Percentiles rank a stretch among this genome's conserved stretches.
Conservation (phyloP, 2,797 vertebrate genomes). For the Nyctalus aviator region DNA sequence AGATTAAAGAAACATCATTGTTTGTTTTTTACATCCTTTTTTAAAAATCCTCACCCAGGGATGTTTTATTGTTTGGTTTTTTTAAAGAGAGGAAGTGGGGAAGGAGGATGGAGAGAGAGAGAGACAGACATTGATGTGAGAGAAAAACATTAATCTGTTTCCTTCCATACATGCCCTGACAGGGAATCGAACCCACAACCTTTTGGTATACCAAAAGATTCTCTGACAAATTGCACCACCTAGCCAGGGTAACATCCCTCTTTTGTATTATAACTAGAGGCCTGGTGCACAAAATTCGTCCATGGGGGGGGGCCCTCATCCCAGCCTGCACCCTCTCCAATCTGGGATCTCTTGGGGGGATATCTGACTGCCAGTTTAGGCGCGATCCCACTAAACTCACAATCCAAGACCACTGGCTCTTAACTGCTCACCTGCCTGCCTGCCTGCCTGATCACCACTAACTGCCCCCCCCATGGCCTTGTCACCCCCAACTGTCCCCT, state of each 20-base stretch:
- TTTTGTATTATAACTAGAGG: neutral
- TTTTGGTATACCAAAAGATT: neutral
- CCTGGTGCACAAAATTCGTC: too few species aligned
- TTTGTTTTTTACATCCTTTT: neutral
- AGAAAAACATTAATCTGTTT: neutral
- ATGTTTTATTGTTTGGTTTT: neutral
- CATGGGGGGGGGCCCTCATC: too few species aligned
- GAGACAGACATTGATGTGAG: neutral
- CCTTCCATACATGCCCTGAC: neutral
- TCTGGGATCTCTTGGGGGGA: too few species aligned
- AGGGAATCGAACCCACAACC: neutral
- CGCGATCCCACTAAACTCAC: too few species aligned
- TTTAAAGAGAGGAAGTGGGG: neutral
- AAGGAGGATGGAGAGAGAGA: neutral
- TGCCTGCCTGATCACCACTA: too few species aligned
- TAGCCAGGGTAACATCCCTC: neutral
- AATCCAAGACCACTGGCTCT: too few species aligned
- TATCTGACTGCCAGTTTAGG: too few species aligned
- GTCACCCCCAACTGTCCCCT: too few species aligned
- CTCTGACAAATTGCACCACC: neutral
- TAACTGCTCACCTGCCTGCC: too few species aligned
- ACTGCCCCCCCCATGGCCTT: too few species aligned
- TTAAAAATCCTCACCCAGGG: neutral
- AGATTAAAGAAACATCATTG: slow-evolving; percentile 29
- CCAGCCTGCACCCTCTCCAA: too few species aligned